phyloP scores from a whole-genome alignment of 2,113 vertebrate species.

The Festucalex cinctus region DNA sequence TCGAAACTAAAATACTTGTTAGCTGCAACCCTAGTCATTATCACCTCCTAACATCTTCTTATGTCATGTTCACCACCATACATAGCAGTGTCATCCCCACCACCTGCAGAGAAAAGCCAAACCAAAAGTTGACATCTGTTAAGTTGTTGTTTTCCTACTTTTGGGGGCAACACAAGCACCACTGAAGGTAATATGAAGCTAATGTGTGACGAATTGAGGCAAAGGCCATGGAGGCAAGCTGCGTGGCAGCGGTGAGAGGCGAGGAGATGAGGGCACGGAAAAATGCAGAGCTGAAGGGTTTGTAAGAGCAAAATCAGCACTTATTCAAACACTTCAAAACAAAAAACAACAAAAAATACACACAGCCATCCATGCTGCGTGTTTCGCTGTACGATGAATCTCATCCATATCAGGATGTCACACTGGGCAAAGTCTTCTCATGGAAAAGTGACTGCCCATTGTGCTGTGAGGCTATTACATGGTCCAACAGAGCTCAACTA shows the following conservation, averaged over 20 bases:
- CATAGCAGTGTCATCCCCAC: not conserved
- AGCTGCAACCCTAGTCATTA: too few species aligned
- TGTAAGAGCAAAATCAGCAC: slow-evolving; percentile 71
- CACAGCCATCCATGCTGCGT: slow-evolving; percentile 48
- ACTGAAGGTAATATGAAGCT: slow-evolving; percentile 52
- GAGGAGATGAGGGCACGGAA: slow-evolving; percentile 56
- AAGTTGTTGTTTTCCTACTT: slow-evolving; percentile 31
- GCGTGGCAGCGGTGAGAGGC: slow-evolving; percentile 53
- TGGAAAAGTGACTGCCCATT: slow-evolving; percentile 72
- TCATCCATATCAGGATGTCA: slow-evolving; percentile 70
- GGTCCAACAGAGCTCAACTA: slow-evolving; percentile 79
- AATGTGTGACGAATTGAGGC: slow-evolving; percentile 60
- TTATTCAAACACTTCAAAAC: slow-evolving; percentile 71
- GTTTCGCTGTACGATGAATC: slow-evolving; percentile 51
- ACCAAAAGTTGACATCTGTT: slow-evolving; percentile 12
- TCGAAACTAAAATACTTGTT: too few species aligned
- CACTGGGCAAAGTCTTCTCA: slow-evolving; percentile 62
- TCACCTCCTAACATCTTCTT: too few species aligned
- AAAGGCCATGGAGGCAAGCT: slow-evolving; percentile 56
- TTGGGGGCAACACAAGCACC: slow-evolving; percentile 27
- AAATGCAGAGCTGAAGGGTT: slow-evolving; percentile 70
- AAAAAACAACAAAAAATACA: slow-evolving; percentile 44
- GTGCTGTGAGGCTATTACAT: slow-evolving; percentile 76
- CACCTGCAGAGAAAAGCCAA: not conserved
- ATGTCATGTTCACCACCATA: not conserved